Percentiles rank a stretch among this genome's conserved stretches.
phyloP scores from a whole-genome alignment of 2,888 invertebrate genomes.

The Pseudococcus jackbeardsleyi region DNA sequence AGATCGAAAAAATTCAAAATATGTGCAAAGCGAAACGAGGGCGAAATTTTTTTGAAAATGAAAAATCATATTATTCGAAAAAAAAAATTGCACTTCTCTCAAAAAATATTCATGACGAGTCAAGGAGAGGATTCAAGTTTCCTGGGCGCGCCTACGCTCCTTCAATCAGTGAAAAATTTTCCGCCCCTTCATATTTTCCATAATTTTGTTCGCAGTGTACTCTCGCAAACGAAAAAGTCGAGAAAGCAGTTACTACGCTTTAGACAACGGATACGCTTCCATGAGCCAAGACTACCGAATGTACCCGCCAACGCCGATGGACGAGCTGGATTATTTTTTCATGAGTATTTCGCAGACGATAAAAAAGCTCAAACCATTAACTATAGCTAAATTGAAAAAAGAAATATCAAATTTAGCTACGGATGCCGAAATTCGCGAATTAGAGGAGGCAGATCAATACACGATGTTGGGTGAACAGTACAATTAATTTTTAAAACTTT shows the following conservation, averaged over 20 bases:
- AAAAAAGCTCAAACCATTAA: conserved; percentile 65
- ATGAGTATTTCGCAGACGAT: conserved; percentile 65
- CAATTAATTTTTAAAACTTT: conserved; percentile 14
- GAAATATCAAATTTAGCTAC: conserved; percentile 65
- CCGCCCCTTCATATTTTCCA: neutral
- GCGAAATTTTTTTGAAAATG: no score
- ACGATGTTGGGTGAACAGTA: neutral
- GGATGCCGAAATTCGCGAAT: conserved; percentile 66
- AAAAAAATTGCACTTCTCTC: no score
- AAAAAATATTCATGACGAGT: no score
- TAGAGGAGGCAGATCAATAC: conserved; percentile 61
- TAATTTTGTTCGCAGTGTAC: neutral
- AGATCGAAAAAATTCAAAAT: no score
- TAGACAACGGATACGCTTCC: neutral
- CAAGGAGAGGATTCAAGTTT: no score
- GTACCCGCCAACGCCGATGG: conserved; percentile 65
- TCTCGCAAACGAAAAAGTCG: neutral
- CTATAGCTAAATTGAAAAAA: conserved; percentile 66
- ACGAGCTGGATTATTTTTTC: conserved; percentile 65
- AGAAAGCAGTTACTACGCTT: conserved; percentile 16
- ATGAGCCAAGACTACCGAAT: conserved; percentile 40
- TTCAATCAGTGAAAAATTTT: no score
- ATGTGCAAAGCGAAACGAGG: no score
- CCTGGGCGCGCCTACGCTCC: no score
- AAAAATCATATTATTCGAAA: no score